phyloP scores from a whole-genome alignment of 2,888 invertebrate species.

The Meghimatium bilineatum region DNA sequence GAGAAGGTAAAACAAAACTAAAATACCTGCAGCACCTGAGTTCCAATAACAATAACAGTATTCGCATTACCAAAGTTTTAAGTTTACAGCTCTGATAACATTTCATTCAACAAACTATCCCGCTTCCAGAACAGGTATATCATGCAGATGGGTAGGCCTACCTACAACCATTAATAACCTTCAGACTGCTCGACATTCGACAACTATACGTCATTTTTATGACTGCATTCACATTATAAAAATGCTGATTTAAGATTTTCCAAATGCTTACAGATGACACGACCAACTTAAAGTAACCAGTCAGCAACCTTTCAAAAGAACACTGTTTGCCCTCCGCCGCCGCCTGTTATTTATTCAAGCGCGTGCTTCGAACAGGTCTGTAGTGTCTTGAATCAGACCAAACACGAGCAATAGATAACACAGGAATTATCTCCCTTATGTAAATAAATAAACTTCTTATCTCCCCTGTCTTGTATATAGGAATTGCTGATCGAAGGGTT shows the following conservation, averaged over 20 bases:
- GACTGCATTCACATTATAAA: neutral
- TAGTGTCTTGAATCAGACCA: neutral
- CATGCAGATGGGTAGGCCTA: too few relatives aligned
- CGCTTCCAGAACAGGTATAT: too few relatives aligned
- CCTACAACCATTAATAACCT: too few relatives aligned
- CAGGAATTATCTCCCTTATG: slow-evolving; percentile 20
- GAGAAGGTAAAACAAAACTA: too few relatives aligned
- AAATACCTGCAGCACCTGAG: too few relatives aligned
- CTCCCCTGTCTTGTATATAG: neutral
- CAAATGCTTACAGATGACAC: neutral
- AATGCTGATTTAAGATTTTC: neutral
- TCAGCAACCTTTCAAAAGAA: neutral
- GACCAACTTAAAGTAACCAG: neutral
- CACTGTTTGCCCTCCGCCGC: slow-evolving; percentile 10
- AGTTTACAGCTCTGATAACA: too few relatives aligned
- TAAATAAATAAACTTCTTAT: slow-evolving; percentile 11
- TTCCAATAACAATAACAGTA: too few relatives aligned
- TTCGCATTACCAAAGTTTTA: too few relatives aligned
- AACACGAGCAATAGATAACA: slow-evolving; percentile 28
- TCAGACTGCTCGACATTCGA: too few relatives aligned
- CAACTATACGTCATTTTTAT: neutral
- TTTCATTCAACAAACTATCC: too few relatives aligned
- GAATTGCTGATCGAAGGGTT: too few relatives aligned
- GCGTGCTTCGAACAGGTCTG: neutral
- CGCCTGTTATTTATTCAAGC: slow-evolving; percentile 14